Evolutionary conservation across 2,113 vertebrate species (phyloP).

Genomic region (Hypanus sabinus): DNA sequence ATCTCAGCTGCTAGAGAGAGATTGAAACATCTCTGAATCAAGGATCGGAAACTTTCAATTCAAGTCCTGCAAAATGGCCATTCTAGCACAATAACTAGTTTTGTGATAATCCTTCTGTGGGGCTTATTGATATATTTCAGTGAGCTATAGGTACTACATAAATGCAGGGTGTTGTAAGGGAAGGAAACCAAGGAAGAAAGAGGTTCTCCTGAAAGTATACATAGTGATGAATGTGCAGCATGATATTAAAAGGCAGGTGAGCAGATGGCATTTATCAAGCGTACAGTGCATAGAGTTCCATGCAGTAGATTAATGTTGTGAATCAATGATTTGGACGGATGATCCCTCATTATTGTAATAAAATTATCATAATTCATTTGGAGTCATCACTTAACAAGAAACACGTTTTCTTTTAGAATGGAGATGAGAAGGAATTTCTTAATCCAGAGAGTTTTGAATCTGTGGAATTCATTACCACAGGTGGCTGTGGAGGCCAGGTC

Average conservation of each 20-base stretch:
- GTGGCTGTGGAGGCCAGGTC: too few species aligned
- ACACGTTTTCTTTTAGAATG: neutral
- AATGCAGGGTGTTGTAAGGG: neutral
- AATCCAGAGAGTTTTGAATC: too few species aligned
- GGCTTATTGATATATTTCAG: too few species aligned
- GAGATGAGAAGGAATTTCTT: too few species aligned
- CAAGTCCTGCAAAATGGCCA: too few species aligned
- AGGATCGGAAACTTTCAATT: too few species aligned
- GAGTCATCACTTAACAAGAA: slow-evolving; percentile 13
- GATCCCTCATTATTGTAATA: slow-evolving; percentile 1
- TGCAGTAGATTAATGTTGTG: neutral
- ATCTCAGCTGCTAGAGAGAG: too few species aligned
- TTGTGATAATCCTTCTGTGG: too few species aligned
- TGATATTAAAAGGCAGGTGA: slow-evolving; percentile 15
- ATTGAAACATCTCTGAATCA: too few species aligned
- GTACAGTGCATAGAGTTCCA: neutral
- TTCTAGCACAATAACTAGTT: too few species aligned
- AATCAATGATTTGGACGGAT: neutral
- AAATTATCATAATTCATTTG: neutral
- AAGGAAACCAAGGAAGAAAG: neutral
- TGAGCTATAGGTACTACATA: too few species aligned
- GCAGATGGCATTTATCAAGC: neutral
- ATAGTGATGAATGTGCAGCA: neutral
- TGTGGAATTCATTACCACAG: too few species aligned
- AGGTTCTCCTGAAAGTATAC: neutral